Evolutionary conservation across 2,888 invertebrate genomes (phyloP).

Genomic region (Cenopis cana): DNA sequence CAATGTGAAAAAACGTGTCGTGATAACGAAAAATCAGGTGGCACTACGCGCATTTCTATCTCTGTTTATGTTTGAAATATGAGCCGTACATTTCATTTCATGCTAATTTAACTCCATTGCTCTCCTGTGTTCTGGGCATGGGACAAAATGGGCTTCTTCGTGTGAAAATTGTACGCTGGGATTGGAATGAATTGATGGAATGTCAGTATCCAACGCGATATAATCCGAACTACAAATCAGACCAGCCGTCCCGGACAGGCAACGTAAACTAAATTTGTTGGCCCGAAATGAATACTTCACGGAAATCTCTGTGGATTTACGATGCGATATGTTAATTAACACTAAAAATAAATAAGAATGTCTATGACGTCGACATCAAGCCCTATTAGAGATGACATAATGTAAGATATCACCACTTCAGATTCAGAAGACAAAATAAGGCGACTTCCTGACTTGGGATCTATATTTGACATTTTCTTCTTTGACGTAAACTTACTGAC

Average conservation of each 20-base stretch:
- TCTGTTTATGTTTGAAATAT: neutral
- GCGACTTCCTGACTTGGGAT: too few species aligned
- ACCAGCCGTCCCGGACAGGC: conserved; percentile 50
- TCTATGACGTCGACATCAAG: too few species aligned
- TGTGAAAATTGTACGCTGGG: conserved; percentile 1
- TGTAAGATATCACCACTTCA: too few species aligned
- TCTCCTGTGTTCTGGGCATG: neutral
- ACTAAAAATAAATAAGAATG: too few species aligned
- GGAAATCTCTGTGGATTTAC: conserved; percentile 15
- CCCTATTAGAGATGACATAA: too few species aligned
- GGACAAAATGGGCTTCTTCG: neutral
- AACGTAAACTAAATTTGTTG: conserved; percentile 56
- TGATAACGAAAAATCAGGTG: neutral
- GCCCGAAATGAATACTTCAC: conserved; percentile 47
- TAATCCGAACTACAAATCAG: conserved; percentile 36
- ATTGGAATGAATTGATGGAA: conserved; percentile 3
- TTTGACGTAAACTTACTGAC: too few species aligned
- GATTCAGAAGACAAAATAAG: too few species aligned
- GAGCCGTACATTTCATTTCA: neutral
- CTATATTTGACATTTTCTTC: too few species aligned
- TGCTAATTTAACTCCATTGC: neutral
- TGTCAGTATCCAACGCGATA: conserved; percentile 15
- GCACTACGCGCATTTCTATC: neutral
- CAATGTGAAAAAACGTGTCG: neutral
- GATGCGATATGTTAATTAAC: too few species aligned